Percentiles rank a stretch among this genome's conserved stretches.
phyloP scores from a whole-genome alignment of 1,140 invertebrate genomes.

The Magallana gigas region DNA sequence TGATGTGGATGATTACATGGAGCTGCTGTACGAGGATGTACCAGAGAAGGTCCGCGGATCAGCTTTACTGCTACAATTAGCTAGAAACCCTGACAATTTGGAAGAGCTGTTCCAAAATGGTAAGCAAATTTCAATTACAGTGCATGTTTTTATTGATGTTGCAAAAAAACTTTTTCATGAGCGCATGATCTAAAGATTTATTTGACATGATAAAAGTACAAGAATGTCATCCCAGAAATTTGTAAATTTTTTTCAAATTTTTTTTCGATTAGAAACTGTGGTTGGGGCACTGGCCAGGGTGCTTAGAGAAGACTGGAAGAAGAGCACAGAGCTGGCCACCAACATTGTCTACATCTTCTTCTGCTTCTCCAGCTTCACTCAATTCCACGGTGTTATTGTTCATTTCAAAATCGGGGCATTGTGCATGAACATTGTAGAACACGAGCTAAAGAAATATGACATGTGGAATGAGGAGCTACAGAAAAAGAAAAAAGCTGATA shows the following conservation, averaged over 20 bases:
- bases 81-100: constrained; percentile 95
- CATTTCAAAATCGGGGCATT: constrained; percentile 94
- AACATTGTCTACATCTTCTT: constrained; percentile 99
- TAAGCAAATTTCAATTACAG: constrained; percentile 31
- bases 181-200: background rate
- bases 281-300: constrained; percentile 96
- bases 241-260: background rate
- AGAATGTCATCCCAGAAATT: background rate
- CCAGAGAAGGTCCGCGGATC: constrained; percentile 95
- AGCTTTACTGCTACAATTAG: constrained; percentile 92
- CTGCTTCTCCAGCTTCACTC: constrained; percentile 97
- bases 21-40: constrained; percentile 96
- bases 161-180: too few species aligned
- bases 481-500: constrained; percentile 80
- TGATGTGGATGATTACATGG: constrained; percentile 93
- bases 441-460: constrained; percentile 94
- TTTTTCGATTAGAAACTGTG: constrained; percentile 88
- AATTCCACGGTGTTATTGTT: constrained; percentile 95
- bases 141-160: background rate
- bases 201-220: background rate
- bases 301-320: constrained; percentile 97
- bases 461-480: constrained; percentile 95
- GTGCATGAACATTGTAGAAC: constrained; percentile 97
- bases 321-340: constrained; percentile 96
- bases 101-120: constrained; percentile 89